Evolutionary conservation across 2,797 vertebrate genomes (phyloP), one percentile per base, ranked within the genome.

Genomic region (Spheniscus humboldti): DNA sequence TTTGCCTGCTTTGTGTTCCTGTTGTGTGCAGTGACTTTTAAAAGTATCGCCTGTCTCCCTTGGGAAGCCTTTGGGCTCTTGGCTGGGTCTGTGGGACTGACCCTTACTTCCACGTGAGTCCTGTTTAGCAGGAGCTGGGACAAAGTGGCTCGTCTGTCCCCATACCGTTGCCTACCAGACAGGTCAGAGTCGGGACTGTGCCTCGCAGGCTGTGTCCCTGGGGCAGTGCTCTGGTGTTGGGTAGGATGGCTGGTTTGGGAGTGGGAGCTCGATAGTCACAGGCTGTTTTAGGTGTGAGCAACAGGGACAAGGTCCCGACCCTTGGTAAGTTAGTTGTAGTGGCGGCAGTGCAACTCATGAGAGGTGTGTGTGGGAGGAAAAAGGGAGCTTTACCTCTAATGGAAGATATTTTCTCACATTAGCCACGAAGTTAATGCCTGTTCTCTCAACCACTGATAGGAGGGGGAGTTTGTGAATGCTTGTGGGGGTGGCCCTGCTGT

Each of bases 171-270:
- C 41, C 20, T 63, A 31, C 25, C 30, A 31, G 19, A 68, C 17
- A 39, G 24, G 33, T 4, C 0, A 4, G 52, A n/a, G 15, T 8
- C 1, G 1, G 19, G 20, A 27, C 19, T 53, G 22, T 0, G 4
- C 13, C 23, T 78, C 0, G 0, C 27, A 43, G 55, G 7, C 20
- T 63, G 22, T 28, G 18, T 50, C 41, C 27, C 9, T 24, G 8
- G 35, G 41, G 15, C 47, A 56, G 33, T 10, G 30, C 35, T 87
- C 10, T 52, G 56, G 20, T 35, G 16, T 9, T 0, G 2, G 6
- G 18, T 43, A 39, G 43, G 13, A 52, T 0, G 5, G 3, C 47
- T 73, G 35, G 11, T 66, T 77, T 81, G 50, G 35, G 35, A 78
- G 14, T 14, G 25, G 69, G 55, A 80, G 25, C n/a, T 75, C 33